phyloP scores from a whole-genome alignment of 2,797 vertebrate species.

The Nyctalus aviator region DNA sequence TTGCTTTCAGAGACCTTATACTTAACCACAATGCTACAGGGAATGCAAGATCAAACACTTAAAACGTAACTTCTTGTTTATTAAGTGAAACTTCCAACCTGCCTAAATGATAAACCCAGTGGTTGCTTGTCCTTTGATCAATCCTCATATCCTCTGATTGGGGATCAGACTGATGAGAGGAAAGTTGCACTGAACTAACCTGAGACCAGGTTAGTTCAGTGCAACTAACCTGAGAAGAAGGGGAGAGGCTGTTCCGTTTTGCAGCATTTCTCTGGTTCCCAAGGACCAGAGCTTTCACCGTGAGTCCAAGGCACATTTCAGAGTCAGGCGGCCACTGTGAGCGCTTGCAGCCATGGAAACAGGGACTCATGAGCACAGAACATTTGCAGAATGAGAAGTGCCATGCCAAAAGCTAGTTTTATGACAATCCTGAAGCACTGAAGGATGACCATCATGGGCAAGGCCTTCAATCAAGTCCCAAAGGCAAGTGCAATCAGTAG shows the following conservation, averaged over 20 bases:
- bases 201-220: too few relatives aligned
- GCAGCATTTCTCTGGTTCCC: background rate
- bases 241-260: background rate
- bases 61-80: background rate
- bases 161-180: fast-evolving
- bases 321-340: background rate
- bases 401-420: background rate
- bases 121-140: background rate
- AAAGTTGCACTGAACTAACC: background rate
- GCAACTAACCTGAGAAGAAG: background rate
- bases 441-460: background rate
- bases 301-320: background rate
- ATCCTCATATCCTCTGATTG: background rate
- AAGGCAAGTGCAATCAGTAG: background rate
- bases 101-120: background rate
- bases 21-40: background rate
- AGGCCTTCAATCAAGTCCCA: background rate
- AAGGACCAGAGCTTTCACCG: background rate
- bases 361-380: background rate
- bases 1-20: background rate
- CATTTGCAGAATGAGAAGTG: background rate
- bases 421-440: background rate
- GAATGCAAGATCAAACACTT: background rate
- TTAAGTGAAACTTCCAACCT: background rate
- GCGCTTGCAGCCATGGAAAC: background rate